phyloP scores from a whole-genome alignment of 2,113 vertebrate species.

The Microtus oregoni region DNA sequence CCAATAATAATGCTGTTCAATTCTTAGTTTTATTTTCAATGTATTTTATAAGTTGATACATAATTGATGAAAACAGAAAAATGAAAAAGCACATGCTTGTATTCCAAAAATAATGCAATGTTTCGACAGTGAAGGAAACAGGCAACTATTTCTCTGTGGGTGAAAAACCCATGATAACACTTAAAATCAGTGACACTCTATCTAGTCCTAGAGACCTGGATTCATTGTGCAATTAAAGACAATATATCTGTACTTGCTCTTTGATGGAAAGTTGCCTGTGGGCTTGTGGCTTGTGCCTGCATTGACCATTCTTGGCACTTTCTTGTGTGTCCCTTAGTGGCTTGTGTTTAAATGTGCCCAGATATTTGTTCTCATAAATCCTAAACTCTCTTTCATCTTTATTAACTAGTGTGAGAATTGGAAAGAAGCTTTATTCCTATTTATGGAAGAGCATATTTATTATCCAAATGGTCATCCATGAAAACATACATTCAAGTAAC shows the following conservation, averaged over 20 bases:
- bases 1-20: not conserved
- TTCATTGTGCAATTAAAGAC: not conserved
- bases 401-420: not conserved
- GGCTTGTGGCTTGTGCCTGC: not conserved
- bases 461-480: not conserved
- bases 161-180: not conserved
- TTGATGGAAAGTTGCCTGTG: not conserved
- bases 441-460: not conserved
- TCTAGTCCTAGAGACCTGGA: not conserved
- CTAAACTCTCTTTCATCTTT: not conserved
- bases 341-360: not conserved
- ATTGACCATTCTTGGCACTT: not conserved
- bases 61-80: not conserved
- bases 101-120: not conserved
- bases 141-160: not conserved
- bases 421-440: not conserved
- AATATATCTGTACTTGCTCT: not conserved
- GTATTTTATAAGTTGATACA: not conserved
- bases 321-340: not conserved
- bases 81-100: not conserved
- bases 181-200: not conserved
- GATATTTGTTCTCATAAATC: not conserved
- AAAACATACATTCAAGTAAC: not conserved
- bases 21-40: constrained; percentile 2
- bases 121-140: not conserved